phyloP scores from a whole-genome alignment of 2,797 vertebrate genomes.

The Labeo calbasu region DNA sequence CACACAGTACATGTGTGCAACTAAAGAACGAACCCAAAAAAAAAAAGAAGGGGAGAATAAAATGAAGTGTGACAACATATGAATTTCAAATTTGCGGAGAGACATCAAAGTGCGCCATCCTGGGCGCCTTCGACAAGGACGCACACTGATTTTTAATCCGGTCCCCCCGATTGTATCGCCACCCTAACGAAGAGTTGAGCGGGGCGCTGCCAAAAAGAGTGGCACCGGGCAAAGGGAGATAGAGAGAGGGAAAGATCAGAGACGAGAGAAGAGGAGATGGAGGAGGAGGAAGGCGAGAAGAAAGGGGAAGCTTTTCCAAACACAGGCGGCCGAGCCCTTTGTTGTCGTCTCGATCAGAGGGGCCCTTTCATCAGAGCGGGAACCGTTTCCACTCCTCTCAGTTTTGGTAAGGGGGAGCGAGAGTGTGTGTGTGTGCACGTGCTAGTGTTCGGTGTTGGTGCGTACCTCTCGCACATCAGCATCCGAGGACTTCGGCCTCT shows the following conservation, averaged over 20 bases:
- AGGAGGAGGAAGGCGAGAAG: conserved; percentile 79
- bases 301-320: conserved; percentile 81
- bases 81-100: conserved; percentile 85
- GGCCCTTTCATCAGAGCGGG: conserved; percentile 81
- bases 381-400: conserved; percentile 74
- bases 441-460: conserved; percentile 32
- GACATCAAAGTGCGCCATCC: conserved; percentile 84
- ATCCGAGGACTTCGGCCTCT: conserved; percentile 33
- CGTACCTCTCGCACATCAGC: conserved; percentile 22
- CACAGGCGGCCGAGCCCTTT: conserved; percentile 78
- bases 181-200: conserved; percentile 78
- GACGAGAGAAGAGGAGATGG: conserved; percentile 69
- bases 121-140: conserved; percentile 82
- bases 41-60: conserved; percentile 66
- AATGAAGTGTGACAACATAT: conserved; percentile 87
- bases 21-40: conserved; percentile 58
- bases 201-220: conserved; percentile 69
- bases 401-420: conserved; percentile 69
- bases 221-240: conserved; percentile 75
- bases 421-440: conserved; percentile 42
- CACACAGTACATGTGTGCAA: conserved; percentile 79
- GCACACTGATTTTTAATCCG: conserved; percentile 85
- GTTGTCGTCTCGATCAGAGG: conserved; percentile 83
- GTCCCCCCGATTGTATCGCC: conserved; percentile 82
- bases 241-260: conserved; percentile 66